A percentile compares a stretch with the other conserved stretches of the same genome.
phyloP scores from a whole-genome alignment of 2,797 vertebrate species.

The Rousettus madagascariensis region DNA sequence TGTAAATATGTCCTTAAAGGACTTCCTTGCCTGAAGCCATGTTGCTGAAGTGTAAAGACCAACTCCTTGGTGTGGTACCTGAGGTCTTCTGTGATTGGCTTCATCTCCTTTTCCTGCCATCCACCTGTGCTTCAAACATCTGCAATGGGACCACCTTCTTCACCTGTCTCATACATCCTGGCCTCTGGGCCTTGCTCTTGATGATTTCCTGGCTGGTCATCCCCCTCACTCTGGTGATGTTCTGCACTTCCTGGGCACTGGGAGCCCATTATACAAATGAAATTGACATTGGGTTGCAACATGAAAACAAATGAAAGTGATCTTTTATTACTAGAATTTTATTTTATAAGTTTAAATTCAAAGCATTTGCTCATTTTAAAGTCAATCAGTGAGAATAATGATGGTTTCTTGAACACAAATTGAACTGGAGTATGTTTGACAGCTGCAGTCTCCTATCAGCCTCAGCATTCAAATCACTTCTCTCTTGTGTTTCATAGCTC shows the following conservation, averaged over 20 bases:
- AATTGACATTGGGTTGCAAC: background rate
- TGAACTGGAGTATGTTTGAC: background rate
- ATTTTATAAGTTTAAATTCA: background rate
- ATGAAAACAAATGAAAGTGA: background rate
- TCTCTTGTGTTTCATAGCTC: background rate
- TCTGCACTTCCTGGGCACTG: background rate
- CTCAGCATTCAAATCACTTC: background rate
- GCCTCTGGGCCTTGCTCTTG: background rate
- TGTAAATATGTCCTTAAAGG: background rate
- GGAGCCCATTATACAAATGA: background rate
- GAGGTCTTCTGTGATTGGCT: background rate
- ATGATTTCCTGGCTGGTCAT: background rate
- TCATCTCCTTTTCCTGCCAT: background rate
- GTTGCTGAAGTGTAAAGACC: background rate
- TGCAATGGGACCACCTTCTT: too few relatives aligned
- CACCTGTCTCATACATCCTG: background rate
- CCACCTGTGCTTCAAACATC: background rate
- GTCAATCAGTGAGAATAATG: background rate
- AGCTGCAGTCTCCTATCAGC: background rate
- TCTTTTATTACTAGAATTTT: background rate
- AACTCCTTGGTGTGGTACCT: background rate
- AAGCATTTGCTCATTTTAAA: constrained; percentile 41
- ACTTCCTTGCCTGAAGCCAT: background rate
- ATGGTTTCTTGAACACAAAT: background rate
- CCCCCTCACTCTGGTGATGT: background rate